Evolutionary conservation across 2,113 vertebrate species (phyloP).

Genomic region (Campylomormyrus tamandua): DNA sequence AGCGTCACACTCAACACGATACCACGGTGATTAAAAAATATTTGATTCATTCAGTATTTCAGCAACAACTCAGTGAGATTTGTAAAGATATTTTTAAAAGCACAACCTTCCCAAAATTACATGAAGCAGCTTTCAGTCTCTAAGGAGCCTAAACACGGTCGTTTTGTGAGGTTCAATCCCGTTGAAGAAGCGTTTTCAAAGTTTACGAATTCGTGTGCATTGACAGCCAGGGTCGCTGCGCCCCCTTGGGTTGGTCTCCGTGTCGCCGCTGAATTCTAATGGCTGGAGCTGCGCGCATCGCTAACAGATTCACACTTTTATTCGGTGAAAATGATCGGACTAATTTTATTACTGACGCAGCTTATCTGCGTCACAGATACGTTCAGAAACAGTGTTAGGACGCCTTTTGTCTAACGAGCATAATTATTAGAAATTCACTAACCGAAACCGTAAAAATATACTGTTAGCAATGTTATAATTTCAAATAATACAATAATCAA

Average conservation of each 20-base stretch:
- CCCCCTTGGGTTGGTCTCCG: conserved; percentile 16
- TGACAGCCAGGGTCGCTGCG: not conserved
- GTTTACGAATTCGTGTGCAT: not conserved
- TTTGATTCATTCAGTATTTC: not conserved
- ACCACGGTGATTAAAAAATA: not conserved
- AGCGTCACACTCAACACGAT: not conserved
- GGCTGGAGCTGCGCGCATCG: not conserved
- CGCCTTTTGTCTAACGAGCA: not conserved
- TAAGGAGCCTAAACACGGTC: not conserved
- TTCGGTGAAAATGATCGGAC: not conserved
- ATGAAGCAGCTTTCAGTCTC: not conserved
- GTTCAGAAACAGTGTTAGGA: not conserved
- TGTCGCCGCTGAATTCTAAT: not conserved
- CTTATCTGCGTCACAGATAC: not conserved
- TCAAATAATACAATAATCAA: not conserved
- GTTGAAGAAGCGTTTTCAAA: not conserved
- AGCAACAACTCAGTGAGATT: not conserved
- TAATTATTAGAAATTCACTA: not conserved
- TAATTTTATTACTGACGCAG: not conserved
- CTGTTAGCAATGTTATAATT: not conserved
- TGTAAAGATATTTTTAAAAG: not conserved
- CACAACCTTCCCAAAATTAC: not conserved
- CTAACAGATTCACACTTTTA: not conserved
- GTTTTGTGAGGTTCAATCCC: not conserved
- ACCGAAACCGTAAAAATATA: not conserved